A percentile compares a stretch with the other conserved stretches of the same genome.
These are phyloP conservation scores for Tapirus terrestris DNA, from an alignment of 2,113 vertebrate genomes.

Conservation along the genomic window DNA sequence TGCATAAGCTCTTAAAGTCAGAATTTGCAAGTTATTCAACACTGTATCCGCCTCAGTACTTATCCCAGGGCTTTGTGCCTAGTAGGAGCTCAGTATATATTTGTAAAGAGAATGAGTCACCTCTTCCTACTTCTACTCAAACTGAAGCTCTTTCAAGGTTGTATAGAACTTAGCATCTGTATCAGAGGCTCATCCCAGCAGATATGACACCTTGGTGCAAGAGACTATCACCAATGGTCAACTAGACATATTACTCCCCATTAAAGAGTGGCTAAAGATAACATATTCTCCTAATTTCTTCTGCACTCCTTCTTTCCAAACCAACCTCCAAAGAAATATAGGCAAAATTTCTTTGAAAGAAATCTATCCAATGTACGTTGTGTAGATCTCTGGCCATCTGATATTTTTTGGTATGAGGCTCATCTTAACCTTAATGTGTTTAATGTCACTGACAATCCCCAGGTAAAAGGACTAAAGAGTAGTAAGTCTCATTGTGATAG, in stretches of 20 bases:
- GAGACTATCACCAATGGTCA: not conserved
- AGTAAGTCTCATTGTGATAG: constrained; percentile 78
- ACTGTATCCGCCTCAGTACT: not conserved
- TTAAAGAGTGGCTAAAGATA: not conserved
- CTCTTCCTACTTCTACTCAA: not conserved
- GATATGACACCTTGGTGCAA: not conserved
- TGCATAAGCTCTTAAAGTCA: not conserved
- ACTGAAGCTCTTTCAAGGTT: not conserved
- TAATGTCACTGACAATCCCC: constrained; percentile 44
- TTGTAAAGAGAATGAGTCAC: not conserved
- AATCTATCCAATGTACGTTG: not conserved
- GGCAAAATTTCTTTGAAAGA: constrained; percentile 36
- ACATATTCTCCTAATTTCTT: not conserved
- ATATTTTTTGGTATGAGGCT: constrained; percentile 38
- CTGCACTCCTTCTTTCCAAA: not conserved
- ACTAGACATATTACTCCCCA: not conserved
- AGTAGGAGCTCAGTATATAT: not conserved
- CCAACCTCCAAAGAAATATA: not conserved
- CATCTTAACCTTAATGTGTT: constrained; percentile 41
- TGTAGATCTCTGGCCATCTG: not conserved
- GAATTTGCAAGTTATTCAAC: not conserved
- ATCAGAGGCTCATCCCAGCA: not conserved
- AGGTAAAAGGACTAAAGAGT: constrained; percentile 56
- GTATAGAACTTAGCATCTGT: not conserved
- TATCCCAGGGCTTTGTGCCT: not conserved